Conservation (phyloP, 1,140 invertebrate species). For the Sesamia nonagrioides region DNA sequence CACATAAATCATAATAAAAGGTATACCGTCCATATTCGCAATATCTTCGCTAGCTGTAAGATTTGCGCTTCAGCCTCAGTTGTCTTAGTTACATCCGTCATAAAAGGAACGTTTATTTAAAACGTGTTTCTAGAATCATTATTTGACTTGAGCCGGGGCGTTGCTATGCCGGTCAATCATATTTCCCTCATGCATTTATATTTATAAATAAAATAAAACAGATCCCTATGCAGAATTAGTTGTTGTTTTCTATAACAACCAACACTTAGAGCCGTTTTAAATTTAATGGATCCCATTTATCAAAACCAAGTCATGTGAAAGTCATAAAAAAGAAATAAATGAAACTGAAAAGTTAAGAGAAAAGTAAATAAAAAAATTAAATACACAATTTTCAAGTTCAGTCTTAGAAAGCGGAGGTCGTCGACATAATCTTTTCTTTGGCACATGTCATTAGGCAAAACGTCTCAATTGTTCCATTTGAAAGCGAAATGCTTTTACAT, state of each 20-base stretch:
- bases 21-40: no score
- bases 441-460: conserved; percentile 65
- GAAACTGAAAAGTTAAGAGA: conserved; percentile 41
- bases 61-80: not conserved
- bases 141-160: conserved; percentile 15
- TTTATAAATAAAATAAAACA: conserved; percentile 1
- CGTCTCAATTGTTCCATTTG: conserved; percentile 63
- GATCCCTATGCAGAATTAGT: not conserved
- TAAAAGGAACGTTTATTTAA: conserved; percentile 14
- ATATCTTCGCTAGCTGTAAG: not conserved
- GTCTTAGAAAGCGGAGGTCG: conserved; percentile 72
- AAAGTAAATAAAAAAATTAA: conserved; percentile 37
- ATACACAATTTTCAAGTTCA: conserved; percentile 48
- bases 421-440: conserved; percentile 69
- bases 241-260: not conserved
- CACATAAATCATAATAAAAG: no score
- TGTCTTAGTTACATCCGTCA: not conserved
- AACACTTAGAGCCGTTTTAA: conserved; percentile 17
- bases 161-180: conserved; percentile 25
- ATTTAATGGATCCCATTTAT: conserved; percentile 26
- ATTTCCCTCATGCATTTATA: not conserved
- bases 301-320: conserved; percentile 31
- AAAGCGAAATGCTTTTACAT: conserved; percentile 66
- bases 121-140: conserved; percentile 5
- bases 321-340: conserved; percentile 32